Conservation (phyloP, 2,888 invertebrate species). For the Bedellia somnulentella region DNA sequence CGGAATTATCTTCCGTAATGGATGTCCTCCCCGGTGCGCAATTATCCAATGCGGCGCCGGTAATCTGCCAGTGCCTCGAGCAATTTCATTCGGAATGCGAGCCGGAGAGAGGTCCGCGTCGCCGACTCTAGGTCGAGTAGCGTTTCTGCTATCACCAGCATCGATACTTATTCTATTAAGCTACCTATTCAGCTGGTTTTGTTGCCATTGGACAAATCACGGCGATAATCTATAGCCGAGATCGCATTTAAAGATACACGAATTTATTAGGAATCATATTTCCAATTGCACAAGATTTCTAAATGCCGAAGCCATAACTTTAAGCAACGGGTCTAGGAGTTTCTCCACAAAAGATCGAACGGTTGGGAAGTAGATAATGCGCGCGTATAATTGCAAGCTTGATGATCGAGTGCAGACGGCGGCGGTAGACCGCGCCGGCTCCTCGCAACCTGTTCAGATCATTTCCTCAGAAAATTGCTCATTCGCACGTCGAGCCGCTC, state of each 20-base stretch:
- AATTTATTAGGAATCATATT: neutral
- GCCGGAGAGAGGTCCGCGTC: conserved; percentile 13
- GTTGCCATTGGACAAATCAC: conserved; percentile 2
- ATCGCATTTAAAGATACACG: conserved; percentile 3
- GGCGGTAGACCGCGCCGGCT: conserved; percentile 9
- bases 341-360: conserved; percentile 15
- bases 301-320: neutral
- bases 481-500: conserved; percentile 18
- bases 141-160: conserved; percentile 27
- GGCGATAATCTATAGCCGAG: conserved; percentile 2
- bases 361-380: conserved; percentile 12
- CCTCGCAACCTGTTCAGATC: conserved; percentile 19
- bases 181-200: neutral
- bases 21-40: conserved; percentile 41
- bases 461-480: conserved; percentile 33
- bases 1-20: conserved; percentile 49
- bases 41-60: conserved; percentile 36
- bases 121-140: conserved; percentile 18
- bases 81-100: conserved; percentile 42
- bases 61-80: conserved; percentile 28
- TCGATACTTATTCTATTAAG: neutral
- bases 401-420: conserved; percentile 11
- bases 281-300: conserved; percentile 1
- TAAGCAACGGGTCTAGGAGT: neutral
- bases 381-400: conserved; percentile 7